Percentiles rank a stretch among this genome's conserved stretches.
Conservation (phyloP, 1,140 invertebrate genomes). For the Papilio dardanus region DNA sequence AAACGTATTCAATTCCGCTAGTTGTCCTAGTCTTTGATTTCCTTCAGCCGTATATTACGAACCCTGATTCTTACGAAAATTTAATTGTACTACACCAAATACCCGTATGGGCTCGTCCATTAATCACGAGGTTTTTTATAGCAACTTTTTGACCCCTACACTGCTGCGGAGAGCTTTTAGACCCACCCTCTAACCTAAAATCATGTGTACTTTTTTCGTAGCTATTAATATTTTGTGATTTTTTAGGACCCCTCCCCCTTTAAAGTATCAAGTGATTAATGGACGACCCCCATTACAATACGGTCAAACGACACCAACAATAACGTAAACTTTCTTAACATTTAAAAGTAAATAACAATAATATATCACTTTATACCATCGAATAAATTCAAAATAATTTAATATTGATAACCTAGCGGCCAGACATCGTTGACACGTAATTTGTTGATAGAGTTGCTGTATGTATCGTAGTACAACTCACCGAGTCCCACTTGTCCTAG, state of each 20-base stretch:
- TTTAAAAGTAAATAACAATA: neutral
- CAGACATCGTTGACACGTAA: neutral
- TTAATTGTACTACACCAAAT: too few species aligned
- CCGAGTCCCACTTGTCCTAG: constrained; percentile 88
- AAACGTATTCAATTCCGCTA: neutral
- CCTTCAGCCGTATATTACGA: neutral
- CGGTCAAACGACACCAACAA: neutral
- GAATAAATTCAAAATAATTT: neutral
- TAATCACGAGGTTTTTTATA: too few species aligned
- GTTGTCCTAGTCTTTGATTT: neutral
- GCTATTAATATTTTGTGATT: too few species aligned
- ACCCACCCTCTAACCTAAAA: too few species aligned
- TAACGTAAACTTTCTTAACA: neutral
- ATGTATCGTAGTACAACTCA: constrained; percentile 55
- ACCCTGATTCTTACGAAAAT: neutral
- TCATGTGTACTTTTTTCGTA: too few species aligned
- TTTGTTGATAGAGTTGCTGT: constrained; percentile 9
- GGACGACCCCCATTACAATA: neutral
- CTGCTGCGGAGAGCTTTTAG: too few species aligned
- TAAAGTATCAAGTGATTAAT: too few species aligned
- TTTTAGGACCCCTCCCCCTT: too few species aligned
- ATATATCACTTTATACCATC: neutral
- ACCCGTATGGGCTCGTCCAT: too few species aligned
- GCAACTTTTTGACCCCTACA: too few species aligned
- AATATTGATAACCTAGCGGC: neutral